phyloP scores from a whole-genome alignment of 2,888 invertebrate genomes.

The Cynaeus angustus region DNA sequence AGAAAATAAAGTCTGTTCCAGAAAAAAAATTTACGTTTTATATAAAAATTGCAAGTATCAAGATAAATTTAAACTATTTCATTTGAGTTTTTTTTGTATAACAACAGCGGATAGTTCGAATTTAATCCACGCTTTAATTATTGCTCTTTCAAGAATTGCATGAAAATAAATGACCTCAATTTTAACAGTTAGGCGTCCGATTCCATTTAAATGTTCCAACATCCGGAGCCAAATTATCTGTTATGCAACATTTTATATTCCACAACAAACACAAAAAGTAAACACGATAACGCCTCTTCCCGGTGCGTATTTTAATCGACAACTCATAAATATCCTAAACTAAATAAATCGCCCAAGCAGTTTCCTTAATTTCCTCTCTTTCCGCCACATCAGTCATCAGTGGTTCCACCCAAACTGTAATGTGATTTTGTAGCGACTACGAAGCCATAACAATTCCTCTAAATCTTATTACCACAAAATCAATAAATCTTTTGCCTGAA shows the following conservation, averaged over 20 bases:
- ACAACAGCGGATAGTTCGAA: background rate
- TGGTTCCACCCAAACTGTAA: too few species aligned
- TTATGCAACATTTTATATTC: slow-evolving; percentile 28
- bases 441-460: slow-evolving; percentile 14
- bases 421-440: too few species aligned
- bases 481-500: too few species aligned
- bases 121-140: slow-evolving; percentile 7
- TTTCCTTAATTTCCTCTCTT: slow-evolving; percentile 15
- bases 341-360: slow-evolving; percentile 13
- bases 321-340: slow-evolving; percentile 14
- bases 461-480: slow-evolving; percentile 1
- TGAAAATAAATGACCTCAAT: slow-evolving; percentile 27
- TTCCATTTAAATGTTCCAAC: slow-evolving; percentile 25
- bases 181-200: slow-evolving; percentile 17
- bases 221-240: slow-evolving; percentile 27
- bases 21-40: too few species aligned
- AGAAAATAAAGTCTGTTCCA: too few species aligned
- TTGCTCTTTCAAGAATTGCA: slow-evolving; percentile 5
- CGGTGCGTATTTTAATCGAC: slow-evolving; percentile 25
- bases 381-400: too few species aligned
- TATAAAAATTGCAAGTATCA: too few species aligned
- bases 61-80: too few species aligned
- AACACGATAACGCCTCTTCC: background rate
- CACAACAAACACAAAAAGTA: slow-evolving; percentile 18
- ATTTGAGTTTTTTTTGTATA: background rate